Evolutionary conservation across 2,888 invertebrate species (phyloP).

Genomic region (Terebella lapidaria): DNA sequence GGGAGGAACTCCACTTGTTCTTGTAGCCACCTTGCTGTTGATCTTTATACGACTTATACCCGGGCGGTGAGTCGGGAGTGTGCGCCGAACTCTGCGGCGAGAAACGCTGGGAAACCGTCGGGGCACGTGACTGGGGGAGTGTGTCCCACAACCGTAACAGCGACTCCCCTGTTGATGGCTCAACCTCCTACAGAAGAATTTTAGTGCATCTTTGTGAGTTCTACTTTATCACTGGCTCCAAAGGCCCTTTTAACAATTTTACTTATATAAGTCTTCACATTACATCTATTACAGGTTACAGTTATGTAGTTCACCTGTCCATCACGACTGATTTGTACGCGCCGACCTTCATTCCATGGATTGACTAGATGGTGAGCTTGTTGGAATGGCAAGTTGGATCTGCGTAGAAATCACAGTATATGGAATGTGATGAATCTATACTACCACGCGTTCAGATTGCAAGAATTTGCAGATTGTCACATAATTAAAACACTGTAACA

Average conservation of each 20-base stretch:
- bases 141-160: slow-evolving; percentile 54
- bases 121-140: not conserved
- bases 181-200: slow-evolving; percentile 52
- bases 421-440: too few species aligned
- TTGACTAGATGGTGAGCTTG: slow-evolving; percentile 59
- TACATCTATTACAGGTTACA: too few species aligned
- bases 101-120: not conserved
- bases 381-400: slow-evolving; percentile 53
- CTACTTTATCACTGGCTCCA: too few species aligned
- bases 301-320: too few species aligned
- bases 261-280: too few species aligned
- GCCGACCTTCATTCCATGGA: slow-evolving; percentile 60
- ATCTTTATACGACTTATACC: not conserved
- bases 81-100: not conserved
- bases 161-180: slow-evolving; percentile 53
- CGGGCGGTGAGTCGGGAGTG: not conserved
- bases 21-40: not conserved
- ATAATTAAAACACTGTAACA: too few species aligned
- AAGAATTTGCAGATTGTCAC: not conserved
- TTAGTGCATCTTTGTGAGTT: too few species aligned
- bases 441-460: not conserved
- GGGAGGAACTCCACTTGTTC: not conserved
- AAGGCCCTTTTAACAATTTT: too few species aligned
- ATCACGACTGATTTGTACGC: slow-evolving; percentile 60
- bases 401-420: not conserved